These are phyloP conservation scores for Vimba vimba DNA, from an alignment of 2,113 vertebrate genomes.

Conservation along the genomic window DNA sequence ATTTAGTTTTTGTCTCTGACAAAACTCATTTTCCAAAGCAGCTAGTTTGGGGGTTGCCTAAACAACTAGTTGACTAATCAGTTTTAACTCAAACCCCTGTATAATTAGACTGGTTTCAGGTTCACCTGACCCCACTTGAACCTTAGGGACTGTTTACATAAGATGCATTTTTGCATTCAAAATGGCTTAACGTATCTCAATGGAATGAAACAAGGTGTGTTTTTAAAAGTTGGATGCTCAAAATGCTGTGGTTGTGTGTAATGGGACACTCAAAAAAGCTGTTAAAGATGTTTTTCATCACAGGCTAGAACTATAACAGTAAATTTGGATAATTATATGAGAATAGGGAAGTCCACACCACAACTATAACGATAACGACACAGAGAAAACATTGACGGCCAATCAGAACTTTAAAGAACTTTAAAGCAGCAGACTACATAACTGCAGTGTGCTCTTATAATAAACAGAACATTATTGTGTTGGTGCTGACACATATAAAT, in stretches of 20 bases:
- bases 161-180: not conserved
- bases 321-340: not conserved
- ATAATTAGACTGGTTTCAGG: slow-evolving; percentile 18
- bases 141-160: not conserved
- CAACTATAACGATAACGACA: not conserved
- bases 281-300: not conserved
- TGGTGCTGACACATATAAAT: no score
- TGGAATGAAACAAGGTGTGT: not conserved
- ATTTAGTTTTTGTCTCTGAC: not conserved
- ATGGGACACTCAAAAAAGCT: not conserved
- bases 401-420: not conserved
- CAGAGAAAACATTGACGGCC: not conserved
- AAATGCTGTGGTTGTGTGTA: not conserved
- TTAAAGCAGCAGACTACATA: not conserved
- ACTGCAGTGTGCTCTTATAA: not conserved
- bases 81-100: not conserved
- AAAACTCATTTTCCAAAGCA: not conserved
- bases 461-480: no score
- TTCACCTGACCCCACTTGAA: not conserved
- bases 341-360: not conserved
- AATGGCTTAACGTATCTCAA: not conserved
- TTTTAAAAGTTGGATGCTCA: not conserved
- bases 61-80: not conserved
- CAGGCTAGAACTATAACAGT: not conserved
- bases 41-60: not conserved